phyloP scores from a whole-genome alignment of 2,888 invertebrate species.

The Linnaemya tessellans region DNA sequence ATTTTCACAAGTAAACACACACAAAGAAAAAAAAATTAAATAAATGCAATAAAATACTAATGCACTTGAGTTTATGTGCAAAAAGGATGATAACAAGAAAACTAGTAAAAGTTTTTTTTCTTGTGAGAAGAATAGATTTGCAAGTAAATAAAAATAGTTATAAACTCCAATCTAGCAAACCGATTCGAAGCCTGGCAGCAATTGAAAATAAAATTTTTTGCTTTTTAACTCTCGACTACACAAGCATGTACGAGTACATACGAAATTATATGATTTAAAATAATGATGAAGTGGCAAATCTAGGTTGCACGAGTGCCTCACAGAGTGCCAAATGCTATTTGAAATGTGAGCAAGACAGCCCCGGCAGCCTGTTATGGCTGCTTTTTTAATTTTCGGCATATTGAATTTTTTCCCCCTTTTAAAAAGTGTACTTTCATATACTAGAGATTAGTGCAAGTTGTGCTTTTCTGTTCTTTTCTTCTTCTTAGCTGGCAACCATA shows the following conservation, averaged over 20 bases:
- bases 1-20: neutral
- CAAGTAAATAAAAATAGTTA: slow-evolving; percentile 53
- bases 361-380: slow-evolving; percentile 11
- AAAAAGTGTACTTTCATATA: slow-evolving; percentile 12
- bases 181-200: slow-evolving; percentile 42
- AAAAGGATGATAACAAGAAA: slow-evolving; percentile 12
- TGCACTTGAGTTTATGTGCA: slow-evolving; percentile 45
- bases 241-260: neutral
- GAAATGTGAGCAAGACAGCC: slow-evolving; percentile 30
- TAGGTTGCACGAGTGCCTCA: neutral
- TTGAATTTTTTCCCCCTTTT: slow-evolving; percentile 23
- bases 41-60: slow-evolving; percentile 57
- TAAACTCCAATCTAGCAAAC: slow-evolving; percentile 15
- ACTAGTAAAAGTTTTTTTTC: slow-evolving; percentile 37
- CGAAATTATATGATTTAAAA: slow-evolving; percentile 23
- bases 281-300: slow-evolving; percentile 33
- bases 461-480: neutral
- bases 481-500: slow-evolving; percentile 44
- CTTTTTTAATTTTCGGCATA: slow-evolving; percentile 26
- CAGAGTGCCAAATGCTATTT: slow-evolving; percentile 33
- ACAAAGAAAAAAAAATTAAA: slow-evolving; percentile 35
- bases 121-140: slow-evolving; percentile 34
- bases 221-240: slow-evolving; percentile 6
- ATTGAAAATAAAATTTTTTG: slow-evolving; percentile 16
- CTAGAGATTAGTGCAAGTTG: neutral